Evolutionary conservation across 2,797 vertebrate species (phyloP), one percentile per base, ranked within the genome.

Genomic region (Phrynocephalus vlangalii): DNA sequence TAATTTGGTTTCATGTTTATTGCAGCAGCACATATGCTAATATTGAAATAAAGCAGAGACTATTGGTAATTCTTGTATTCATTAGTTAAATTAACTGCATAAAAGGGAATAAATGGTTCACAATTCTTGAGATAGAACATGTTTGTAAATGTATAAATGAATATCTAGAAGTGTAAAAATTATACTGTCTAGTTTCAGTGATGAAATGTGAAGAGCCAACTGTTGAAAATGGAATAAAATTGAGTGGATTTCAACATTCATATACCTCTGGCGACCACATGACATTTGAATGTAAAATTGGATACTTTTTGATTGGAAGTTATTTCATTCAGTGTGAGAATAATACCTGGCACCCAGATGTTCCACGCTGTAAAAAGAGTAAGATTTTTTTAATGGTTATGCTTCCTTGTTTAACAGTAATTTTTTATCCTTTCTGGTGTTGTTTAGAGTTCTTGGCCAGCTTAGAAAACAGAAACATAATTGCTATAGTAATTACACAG

Each of bases 311-410:
- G 18, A 28, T 82, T 1, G 94, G 91, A 86, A 91, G 75, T 8
- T 78, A 60, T 20, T 68, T n/a, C 0, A 79, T 88, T 52, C 9
- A 24, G 15, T 95, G 95, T 83, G 50, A 56, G 1, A 79, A 82
- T 0, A 89, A 1, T 33, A 79, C n/a, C 0, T 96, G 95, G 94
- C 22, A 85, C 0, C 94, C 94, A 7, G 2, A 7, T 7, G 2
- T 92, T n/a, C 95, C 95, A 72, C 7, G 2, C 0, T 96, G 95
- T 86, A 48, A 87, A 72, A 89, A 87, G 92, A 89, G 94, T 95
- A 92, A 87, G 80, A 48, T 13, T 83, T 79, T 6, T 33, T 26
- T 52, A 20, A n/a, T 68, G 50, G 7, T 60, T 50, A 33, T 15
- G 1, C 28, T 52, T 67, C n/a, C 5, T 76, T 3, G 10, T 81